A percentile compares a stretch with the other conserved stretches of the same genome.
phyloP scores from a whole-genome alignment of 2,113 vertebrate genomes.

The Morone chrysops region DNA sequence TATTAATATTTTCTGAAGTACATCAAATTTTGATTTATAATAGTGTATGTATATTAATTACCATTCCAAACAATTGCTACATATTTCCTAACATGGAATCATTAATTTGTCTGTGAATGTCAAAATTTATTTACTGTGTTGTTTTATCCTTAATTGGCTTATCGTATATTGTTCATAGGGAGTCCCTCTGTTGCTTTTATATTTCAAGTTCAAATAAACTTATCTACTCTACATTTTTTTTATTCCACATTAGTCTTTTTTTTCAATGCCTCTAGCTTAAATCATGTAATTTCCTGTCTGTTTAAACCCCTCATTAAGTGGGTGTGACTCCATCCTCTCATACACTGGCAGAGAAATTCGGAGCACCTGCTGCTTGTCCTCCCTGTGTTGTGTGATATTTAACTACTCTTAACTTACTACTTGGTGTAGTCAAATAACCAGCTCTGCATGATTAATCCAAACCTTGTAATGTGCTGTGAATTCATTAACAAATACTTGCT shows the following conservation, averaged over 20 bases:
- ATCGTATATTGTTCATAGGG: constrained; percentile 12
- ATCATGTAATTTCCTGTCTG: constrained; percentile 51
- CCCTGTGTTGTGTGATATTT: constrained; percentile 23
- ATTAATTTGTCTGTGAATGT: constrained; percentile 26
- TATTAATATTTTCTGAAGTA: constrained; percentile 45
- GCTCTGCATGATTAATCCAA: background rate
- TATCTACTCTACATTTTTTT: constrained; percentile 25
- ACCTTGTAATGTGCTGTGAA: background rate
- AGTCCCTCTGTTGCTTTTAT: constrained; percentile 6
- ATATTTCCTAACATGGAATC: constrained; percentile 21
- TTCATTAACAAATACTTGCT: background rate
- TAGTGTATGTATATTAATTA: constrained; percentile 4
- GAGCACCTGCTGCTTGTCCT: constrained; percentile 36
- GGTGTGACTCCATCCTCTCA: constrained; percentile 34
- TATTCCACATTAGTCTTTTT: constrained; percentile 35
- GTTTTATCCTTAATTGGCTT: constrained; percentile 12
- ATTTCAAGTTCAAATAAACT: constrained; percentile 54
- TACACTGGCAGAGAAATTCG: constrained; percentile 30
- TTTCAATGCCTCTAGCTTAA: constrained; percentile 9
- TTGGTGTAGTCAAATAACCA: constrained; percentile 24
- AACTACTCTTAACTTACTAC: constrained; percentile 19
- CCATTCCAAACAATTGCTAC: constrained; percentile 2
- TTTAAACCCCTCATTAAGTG: constrained; percentile 56
- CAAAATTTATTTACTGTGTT: constrained; percentile 10
- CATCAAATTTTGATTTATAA: constrained; percentile 25